Conservation (phyloP, 2,888 invertebrate genomes). For the Trachelus tabidus region DNA sequence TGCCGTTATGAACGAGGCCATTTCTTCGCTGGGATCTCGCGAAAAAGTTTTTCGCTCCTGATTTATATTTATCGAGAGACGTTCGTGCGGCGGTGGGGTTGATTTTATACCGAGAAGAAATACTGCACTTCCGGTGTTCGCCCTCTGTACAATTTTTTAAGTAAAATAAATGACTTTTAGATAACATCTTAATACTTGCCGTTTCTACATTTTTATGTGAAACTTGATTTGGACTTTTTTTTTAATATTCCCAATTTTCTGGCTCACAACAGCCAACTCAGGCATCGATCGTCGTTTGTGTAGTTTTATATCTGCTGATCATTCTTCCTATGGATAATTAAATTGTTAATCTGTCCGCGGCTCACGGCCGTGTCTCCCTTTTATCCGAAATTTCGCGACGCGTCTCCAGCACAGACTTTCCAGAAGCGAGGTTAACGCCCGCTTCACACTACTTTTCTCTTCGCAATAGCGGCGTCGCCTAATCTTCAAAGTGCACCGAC, state of each 20-base stretch:
- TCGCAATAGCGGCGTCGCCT: not conserved
- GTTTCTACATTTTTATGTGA: not conserved
- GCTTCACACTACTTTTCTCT: not conserved
- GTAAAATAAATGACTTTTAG: not conserved
- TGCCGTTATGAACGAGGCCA: not conserved
- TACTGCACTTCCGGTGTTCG: not conserved
- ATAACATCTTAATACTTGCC: not conserved
- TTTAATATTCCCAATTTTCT: not conserved
- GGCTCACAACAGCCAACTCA: not conserved
- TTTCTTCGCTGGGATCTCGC: not conserved
- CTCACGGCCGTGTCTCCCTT: not conserved
- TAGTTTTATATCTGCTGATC: not conserved
- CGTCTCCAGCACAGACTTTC: not conserved
- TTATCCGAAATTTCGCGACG: not conserved
- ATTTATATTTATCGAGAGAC: not conserved
- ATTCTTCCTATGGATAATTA: not conserved
- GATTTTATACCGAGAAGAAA: not conserved
- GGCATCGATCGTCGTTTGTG: not conserved
- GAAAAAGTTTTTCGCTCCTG: not conserved
- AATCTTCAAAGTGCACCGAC: not conserved
- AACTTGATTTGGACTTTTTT: not conserved
- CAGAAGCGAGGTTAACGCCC: not conserved
- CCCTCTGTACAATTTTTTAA: not conserved
- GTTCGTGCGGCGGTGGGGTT: not conserved
- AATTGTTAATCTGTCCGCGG: not conserved